Base-by-base conservation (phyloP, 23 tunicate genomes). In the Phallusia fumigata region DNA sequence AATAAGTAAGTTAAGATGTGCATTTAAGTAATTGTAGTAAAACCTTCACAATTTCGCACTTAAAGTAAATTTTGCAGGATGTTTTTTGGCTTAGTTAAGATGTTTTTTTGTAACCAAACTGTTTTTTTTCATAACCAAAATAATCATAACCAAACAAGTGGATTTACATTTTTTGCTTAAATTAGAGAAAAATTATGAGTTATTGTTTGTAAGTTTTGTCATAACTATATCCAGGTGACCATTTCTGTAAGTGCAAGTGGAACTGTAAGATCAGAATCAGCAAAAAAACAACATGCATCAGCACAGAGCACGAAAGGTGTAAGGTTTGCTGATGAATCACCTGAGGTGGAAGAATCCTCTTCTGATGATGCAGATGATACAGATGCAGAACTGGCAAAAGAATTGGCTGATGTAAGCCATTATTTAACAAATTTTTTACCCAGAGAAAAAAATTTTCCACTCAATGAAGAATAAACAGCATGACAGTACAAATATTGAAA, bases 291-390 rank as follows among this genome's bases (percentile, higher is more conserved):
- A 18, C 33, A 34, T 8, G 34, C 81, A 8, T 81, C 84, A 32
- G 30, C 77, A 52, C 53, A 35, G 33, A 40, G 47, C 33, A 32
- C 77, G 16, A 81, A 81, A 34, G 34, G 52, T 21, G 84, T 81
- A 24, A 65, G 84, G 31, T 81, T 81, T 36, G 84, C 76, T 22
- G 84, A 81, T 65, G 84, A 81, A 10, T 24, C 24, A 32, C 76
- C 19, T 65, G 53, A 65, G 1, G 19, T 30, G 36, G 22, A 33
- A 21, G 53, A 81, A 81, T 26, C 36, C 31, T 52, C 47, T 3
- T 6, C 36, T 6, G 74, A 80, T 19, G 45, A 19, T 19, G 26
- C 31, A 32, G 73, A 31, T 1, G 74, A 52, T 5, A 53, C 26
- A n/a, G 83, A 80, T 26, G 44, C 19, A 26, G 83, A 80, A 21